Evolutionary conservation across 2,888 invertebrate species (phyloP).

Genomic region (Achlya flavicornis): DNA sequence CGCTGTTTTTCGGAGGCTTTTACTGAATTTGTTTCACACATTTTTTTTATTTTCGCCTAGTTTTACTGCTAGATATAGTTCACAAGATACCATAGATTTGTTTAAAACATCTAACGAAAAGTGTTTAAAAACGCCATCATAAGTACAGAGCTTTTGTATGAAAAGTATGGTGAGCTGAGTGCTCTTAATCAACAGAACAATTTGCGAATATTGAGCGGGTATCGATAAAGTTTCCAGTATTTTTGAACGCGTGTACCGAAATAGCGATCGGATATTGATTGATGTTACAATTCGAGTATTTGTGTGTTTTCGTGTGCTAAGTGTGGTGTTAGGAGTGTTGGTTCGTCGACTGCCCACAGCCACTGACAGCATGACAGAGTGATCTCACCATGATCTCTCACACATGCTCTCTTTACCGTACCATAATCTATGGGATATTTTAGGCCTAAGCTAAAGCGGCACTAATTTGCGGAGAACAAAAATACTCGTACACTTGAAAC

Average conservation of each 20-base stretch:
- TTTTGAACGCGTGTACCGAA: not conserved
- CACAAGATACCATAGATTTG: no score
- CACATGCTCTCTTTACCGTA: not conserved
- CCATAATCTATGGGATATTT: not conserved
- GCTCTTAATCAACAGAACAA: not conserved
- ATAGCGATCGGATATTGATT: not conserved
- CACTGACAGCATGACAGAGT: not conserved
- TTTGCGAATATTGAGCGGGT: not conserved
- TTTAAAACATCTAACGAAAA: no score
- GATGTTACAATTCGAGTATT: not conserved
- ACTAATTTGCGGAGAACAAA: no score
- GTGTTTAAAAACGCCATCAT: no score
- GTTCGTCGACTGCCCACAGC: not conserved
- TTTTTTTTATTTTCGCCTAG: no score
- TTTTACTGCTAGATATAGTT: no score
- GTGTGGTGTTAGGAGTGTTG: not conserved
- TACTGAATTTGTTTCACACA: no score
- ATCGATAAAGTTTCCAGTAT: not conserved
- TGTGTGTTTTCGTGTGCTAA: not conserved
- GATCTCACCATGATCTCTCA: not conserved
- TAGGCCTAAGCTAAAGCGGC: no score
- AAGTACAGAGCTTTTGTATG: no score
- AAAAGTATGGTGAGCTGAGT: no score
- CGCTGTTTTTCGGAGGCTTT: no score
- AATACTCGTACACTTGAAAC: no score